Evolutionary conservation across 2,797 vertebrate species (phyloP), one percentile per base, ranked within the genome.

Genomic region (Diglossa cyanea): DNA sequence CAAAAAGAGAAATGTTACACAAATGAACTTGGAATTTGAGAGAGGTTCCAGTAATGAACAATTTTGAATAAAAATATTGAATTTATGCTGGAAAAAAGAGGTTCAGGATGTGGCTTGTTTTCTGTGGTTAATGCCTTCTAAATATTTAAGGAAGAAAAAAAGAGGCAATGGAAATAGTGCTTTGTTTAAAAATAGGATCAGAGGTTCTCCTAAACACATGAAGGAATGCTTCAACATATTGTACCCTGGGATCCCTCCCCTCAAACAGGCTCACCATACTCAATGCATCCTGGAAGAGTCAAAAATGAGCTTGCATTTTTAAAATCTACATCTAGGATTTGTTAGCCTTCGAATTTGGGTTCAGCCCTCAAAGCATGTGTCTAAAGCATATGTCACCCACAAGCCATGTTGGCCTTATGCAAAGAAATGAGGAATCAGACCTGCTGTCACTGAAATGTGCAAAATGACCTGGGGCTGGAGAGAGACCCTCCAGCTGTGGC

Each of bases 151-250:
- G 10, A 23, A 53, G 13, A n/a, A 30, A 44, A 39, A 47, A 45
- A 33, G 8, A 62, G 17, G 23, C 54, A 86, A 54, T 37, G 39
- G 65, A 89, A 94, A 83, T 47, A 31, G 17, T 62, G 47, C 35
- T 92, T 93, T 80, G 37, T 84, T 93, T 90, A 75, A 92, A 85
- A 93, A 75, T 21, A 78, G 37, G 50, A 88, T 78, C 72, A 60
- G 66, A 80, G 1, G 19, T 68, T 91, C 72, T 82, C 66, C 57
- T 74, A 77, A 87, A 94, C 26, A 72, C 40, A 60, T 47, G 39
- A 65, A 90, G 62, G 77, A 92, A 85, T 50, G n/a, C 30, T 28
- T 28, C 15, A 23, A 26, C 67, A 80, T 75, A 21, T n/a, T 80
- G 50, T 35, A 74, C 14, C 9, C 24, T 65, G 51, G 35, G 47